Conservation (phyloP, 1,140 invertebrate species). For the Pollicipes pollicipes region DNA sequence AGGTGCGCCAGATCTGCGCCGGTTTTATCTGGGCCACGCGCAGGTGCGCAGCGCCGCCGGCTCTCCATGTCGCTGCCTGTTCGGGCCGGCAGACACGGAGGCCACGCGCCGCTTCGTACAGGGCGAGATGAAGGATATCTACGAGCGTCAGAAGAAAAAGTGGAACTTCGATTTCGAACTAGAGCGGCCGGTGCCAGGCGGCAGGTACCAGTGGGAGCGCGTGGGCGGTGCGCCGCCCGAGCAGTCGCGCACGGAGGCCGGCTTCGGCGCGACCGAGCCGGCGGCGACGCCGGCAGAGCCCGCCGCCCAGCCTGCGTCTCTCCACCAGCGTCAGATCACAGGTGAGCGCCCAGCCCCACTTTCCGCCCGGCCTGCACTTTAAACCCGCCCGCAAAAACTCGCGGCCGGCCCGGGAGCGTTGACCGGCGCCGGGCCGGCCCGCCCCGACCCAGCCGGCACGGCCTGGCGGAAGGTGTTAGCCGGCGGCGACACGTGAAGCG, state of each 20-base stretch:
- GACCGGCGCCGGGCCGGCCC: neutral
- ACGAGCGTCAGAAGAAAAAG: constrained; percentile 26
- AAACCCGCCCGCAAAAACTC: neutral
- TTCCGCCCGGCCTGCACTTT: neutral
- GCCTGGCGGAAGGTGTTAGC: too few species aligned
- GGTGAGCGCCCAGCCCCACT: neutral
- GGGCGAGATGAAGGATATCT: constrained; percentile 28
- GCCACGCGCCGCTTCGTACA: constrained; percentile 29
- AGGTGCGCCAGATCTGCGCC: neutral
- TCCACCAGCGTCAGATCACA: neutral
- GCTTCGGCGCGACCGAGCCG: neutral
- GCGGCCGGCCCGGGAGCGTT: neutral
- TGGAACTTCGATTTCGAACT: constrained; percentile 34
- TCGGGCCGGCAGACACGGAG: constrained; percentile 34
- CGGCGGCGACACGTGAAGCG: too few species aligned
- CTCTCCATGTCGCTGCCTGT: constrained; percentile 27
- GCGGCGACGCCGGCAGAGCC: too few species aligned
- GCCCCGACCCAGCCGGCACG: too few species aligned
- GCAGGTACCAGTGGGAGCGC: constrained; percentile 14
- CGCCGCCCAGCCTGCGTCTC: too few species aligned
- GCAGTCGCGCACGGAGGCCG: neutral
- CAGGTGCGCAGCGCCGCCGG: neutral
- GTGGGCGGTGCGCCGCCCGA: neutral
- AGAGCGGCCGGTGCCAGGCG: constrained; percentile 24
- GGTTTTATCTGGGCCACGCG: neutral